Percentiles rank a stretch among this genome's conserved stretches.
phyloP scores from a whole-genome alignment of 2,888 invertebrate genomes.

The Leptura quadrifasciata region DNA sequence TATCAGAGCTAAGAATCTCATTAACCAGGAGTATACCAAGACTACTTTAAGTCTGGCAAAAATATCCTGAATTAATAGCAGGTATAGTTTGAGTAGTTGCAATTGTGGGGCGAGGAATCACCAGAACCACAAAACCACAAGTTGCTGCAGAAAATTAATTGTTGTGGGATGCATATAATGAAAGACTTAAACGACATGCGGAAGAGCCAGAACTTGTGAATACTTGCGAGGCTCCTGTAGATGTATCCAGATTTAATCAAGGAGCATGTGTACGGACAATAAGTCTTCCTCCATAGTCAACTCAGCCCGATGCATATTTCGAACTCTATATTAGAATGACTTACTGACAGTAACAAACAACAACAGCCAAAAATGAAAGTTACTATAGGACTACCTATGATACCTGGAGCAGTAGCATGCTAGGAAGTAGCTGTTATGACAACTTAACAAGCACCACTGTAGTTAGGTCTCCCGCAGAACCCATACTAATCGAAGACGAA shows the following conservation, averaged over 20 bases:
- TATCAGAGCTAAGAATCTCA: slow-evolving; percentile 88
- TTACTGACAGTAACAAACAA: slow-evolving; percentile 80
- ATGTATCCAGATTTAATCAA: too few relatives aligned
- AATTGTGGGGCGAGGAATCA: slow-evolving; percentile 96
- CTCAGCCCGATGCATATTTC: slow-evolving; percentile 80
- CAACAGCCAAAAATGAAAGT: slow-evolving; percentile 86
- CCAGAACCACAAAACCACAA: slow-evolving; percentile 80
- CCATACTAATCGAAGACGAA: slow-evolving; percentile 77
- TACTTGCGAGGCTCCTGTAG: too few relatives aligned
- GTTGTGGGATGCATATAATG: slow-evolving; percentile 82
- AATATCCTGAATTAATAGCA: slow-evolving; percentile 84
- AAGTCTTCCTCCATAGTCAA: slow-evolving; percentile 37
- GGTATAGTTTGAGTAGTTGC: slow-evolving; percentile 94
- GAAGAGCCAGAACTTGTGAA: too few relatives aligned
- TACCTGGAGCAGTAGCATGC: slow-evolving; percentile 75
- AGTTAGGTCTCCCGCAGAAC: slow-evolving; percentile 72
- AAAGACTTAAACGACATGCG: too few relatives aligned
- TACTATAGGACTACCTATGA: slow-evolving; percentile 87
- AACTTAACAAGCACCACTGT: slow-evolving; percentile 75
- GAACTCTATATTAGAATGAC: slow-evolving; percentile 92
- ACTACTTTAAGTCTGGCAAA: slow-evolving; percentile 85
- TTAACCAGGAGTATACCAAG: slow-evolving; percentile 80
- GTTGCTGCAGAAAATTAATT: too few relatives aligned
- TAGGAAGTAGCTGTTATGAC: slow-evolving; percentile 70
- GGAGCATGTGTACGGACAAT: too few relatives aligned